These are phyloP conservation scores for Pavo muticus DNA, from an alignment of 2,113 vertebrate genomes.

Conservation along the genomic window DNA sequence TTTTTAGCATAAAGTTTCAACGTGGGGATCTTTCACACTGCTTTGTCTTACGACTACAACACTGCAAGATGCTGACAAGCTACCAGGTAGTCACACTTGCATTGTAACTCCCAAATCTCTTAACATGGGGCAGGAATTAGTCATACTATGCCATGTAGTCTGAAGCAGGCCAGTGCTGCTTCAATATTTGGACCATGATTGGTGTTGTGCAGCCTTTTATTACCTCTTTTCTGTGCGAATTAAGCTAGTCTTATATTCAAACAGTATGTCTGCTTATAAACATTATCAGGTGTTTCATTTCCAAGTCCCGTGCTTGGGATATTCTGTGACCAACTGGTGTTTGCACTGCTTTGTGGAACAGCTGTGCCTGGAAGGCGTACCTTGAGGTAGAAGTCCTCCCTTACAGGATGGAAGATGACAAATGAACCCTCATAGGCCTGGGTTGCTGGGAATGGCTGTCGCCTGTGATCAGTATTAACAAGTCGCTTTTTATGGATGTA, in stretches of 20 bases:
- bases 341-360: accelerated
- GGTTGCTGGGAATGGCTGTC: not conserved
- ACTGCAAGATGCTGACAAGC: not conserved
- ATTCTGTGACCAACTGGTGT: not conserved
- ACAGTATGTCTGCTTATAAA: not conserved
- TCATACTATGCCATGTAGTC: not conserved
- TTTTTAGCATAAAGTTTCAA: not conserved
- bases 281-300: not conserved
- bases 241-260: not conserved
- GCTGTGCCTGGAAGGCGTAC: not conserved
- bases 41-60: not conserved
- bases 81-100: not conserved
- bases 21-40: not conserved
- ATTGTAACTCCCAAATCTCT: not conserved
- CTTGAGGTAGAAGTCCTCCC: not conserved
- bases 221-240: not conserved
- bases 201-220: not conserved
- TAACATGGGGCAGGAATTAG: not conserved
- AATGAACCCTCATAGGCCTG: not conserved
- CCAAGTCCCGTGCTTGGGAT: not conserved
- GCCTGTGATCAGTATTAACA: not conserved
- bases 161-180: not conserved
- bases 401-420: not conserved
- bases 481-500: not conserved
- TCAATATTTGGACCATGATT: not conserved